These are phyloP conservation scores for Clistopyga incitator DNA, from an alignment of 2,888 invertebrate genomes.

Conservation along the genomic window DNA sequence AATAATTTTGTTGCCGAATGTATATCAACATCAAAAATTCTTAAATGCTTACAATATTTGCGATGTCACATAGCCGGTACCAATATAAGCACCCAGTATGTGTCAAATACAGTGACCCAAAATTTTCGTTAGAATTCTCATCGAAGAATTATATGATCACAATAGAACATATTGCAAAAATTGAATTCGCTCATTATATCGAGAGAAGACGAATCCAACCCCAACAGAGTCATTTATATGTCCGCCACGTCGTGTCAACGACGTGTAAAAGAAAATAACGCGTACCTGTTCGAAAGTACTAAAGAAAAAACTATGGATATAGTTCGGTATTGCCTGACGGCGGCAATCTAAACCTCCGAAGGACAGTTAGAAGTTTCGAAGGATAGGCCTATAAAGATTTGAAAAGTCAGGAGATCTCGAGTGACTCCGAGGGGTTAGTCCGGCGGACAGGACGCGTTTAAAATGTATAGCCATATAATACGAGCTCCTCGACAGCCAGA, in stretches of 20 bases:
- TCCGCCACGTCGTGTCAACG: too few relatives aligned
- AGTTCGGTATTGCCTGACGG: slow-evolving; percentile 75
- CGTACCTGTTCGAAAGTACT: background rate
- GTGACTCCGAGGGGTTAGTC: slow-evolving; percentile 1
- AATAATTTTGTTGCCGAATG: too few relatives aligned
- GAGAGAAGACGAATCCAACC: too few relatives aligned
- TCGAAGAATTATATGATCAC: too few relatives aligned
- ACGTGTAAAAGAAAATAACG: background rate
- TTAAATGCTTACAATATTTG: background rate
- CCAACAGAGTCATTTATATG: too few relatives aligned
- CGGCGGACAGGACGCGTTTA: slow-evolving; percentile 40
- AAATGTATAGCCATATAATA: slow-evolving; percentile 33
- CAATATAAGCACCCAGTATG: too few relatives aligned
- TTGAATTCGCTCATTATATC: too few relatives aligned
- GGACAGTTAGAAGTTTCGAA: slow-evolving; percentile 22
- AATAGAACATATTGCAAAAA: too few relatives aligned
- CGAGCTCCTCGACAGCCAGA: slow-evolving; percentile 18
- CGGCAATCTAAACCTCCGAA: slow-evolving; percentile 77
- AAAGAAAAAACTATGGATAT: background rate
- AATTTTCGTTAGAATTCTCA: too few relatives aligned
- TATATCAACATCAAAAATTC: background rate
- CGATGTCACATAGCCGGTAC: too few relatives aligned
- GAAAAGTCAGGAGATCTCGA: slow-evolving; percentile 4
- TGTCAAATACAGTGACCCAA: too few relatives aligned
- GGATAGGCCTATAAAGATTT: slow-evolving; percentile 46